Base-by-base conservation (phyloP, 2,797 vertebrate species). In the Coregonus suidteri region DNA sequence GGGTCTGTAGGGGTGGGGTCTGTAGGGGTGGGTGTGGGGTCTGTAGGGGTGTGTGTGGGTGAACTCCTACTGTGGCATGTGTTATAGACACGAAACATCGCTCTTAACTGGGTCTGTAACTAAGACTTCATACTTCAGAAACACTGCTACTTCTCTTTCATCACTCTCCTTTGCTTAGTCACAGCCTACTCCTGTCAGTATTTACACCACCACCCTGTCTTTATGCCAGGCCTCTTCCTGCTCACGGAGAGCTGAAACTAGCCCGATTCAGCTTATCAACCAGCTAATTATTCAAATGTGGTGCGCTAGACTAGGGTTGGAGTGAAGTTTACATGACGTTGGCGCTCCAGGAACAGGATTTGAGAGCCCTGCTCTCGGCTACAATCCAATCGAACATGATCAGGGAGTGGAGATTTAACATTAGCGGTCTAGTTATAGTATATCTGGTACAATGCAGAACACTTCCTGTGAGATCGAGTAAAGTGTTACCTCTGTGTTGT, bases 61-160 rank as follows among this genome's bases (percentile, higher is more conserved):
- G 25, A n/a, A 30, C 51, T 31, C 6, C 20, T 20, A 31, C 51
- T 70, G 16, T 52, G 4, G 3, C 30, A 6, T 30, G 34, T 62
- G 71, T 37, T 74, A 34, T n/a, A 1, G 54, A 59, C 52, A 53
- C 52, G 25, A 25, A 53, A 53, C 52, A 66, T 67, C 3, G 53
- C 53, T 68, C 59, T 47, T 54, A 25, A 71, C 66, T 35, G 54
- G 41, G 16, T 41, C 54, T 71, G 79, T 77, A 74, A 59, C 71
- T 73, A 37, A 81, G 35, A 31, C 47, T 6, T 41, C 37, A 47
- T 47, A 11, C 41, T 9, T 11, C 41, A 6, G 54, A 6, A 18
- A 5, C 54, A 59, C 16, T 59, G 18, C 54, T 59, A 59, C 15
- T 59, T 18, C 54, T 6, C 15, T 56, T 56, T n/a, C 54, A 16